A percentile compares a stretch with the other conserved stretches of the same genome.
These are phyloP conservation scores for Orthosia incerta DNA, from an alignment of 2,888 invertebrate genomes.

Conservation along the genomic window DNA sequence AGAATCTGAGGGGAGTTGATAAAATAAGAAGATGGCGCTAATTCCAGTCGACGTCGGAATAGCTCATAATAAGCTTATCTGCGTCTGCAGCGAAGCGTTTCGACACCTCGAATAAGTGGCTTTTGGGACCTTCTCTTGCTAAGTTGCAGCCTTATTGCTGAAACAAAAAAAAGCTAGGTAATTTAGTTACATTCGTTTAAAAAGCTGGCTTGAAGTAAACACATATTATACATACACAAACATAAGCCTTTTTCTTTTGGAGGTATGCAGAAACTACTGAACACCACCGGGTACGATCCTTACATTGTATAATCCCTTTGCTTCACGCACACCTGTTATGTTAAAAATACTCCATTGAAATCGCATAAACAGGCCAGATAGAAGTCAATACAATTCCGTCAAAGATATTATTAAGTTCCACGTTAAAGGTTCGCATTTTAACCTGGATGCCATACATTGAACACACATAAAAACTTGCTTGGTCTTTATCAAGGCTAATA, in stretches of 20 bases:
- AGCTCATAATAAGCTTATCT: conserved; percentile 71
- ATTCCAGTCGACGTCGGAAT: conserved; percentile 59
- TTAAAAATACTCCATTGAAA: background rate
- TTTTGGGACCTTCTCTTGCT: conserved; percentile 27
- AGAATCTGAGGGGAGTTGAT: conserved; percentile 53
- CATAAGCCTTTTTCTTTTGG: too few relatives aligned
- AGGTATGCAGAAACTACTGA: too few relatives aligned
- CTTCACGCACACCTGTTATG: too few relatives aligned
- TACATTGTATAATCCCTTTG: too few relatives aligned
- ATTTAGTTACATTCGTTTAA: conserved; percentile 11
- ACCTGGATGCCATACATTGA: background rate
- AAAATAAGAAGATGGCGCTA: conserved; percentile 58
- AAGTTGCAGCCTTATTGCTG: conserved; percentile 11
- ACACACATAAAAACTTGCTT: background rate
- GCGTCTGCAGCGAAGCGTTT: conserved; percentile 63
- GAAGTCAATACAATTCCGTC: conserved; percentile 2
- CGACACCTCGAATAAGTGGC: conserved; percentile 56
- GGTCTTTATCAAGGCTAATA: background rate
- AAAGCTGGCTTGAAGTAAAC: background rate
- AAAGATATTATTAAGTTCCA: background rate
- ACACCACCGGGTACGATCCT: too few relatives aligned
- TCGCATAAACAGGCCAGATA: background rate
- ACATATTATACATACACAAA: too few relatives aligned
- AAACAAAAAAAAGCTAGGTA: conserved; percentile 20
- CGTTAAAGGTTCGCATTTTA: background rate